phyloP scores from a whole-genome alignment of 2,113 vertebrate species.

The Heliornis fulica region DNA sequence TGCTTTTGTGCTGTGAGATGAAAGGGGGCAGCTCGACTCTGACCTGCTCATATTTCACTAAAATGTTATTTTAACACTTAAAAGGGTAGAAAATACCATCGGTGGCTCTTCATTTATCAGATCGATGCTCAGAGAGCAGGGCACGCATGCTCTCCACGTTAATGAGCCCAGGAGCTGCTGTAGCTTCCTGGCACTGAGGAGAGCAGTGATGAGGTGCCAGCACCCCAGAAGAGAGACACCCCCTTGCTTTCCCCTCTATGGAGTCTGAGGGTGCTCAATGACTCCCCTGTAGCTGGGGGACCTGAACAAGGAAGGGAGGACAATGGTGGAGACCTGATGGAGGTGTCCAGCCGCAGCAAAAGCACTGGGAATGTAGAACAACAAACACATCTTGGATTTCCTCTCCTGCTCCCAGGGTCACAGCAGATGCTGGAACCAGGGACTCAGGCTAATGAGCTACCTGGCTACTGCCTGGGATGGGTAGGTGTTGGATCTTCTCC shows the following conservation, averaged over 20 bases:
- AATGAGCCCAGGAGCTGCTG: neutral
- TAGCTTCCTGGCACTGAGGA: neutral
- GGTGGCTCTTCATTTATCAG: conserved; percentile 25
- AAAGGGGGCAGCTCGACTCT: conserved; percentile 45
- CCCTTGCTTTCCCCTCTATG: neutral
- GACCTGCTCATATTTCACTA: conserved; percentile 72
- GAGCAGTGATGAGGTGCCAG: neutral
- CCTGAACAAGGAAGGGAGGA: neutral
- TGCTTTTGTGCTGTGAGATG: conserved; percentile 21
- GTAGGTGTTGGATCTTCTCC: neutral
- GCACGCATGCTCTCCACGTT: neutral
- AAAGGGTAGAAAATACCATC: conserved; percentile 71
- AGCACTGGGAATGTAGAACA: neutral
- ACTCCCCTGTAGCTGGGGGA: accelerated
- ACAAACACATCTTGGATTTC: neutral
- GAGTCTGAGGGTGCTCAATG: neutral
- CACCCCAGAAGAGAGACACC: neutral
- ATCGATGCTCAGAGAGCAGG: conserved; percentile 10
- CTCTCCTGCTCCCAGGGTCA: neutral
- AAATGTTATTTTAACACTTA: conserved; percentile 75
- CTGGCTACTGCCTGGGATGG: neutral
- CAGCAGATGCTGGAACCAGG: neutral
- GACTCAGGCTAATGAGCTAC: too few species aligned
- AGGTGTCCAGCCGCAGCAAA: neutral
- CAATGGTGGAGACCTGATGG: neutral